These are phyloP conservation scores for Apodemia hepburni DNA, from an alignment of 2,888 invertebrate genomes.

Conservation along the genomic window DNA sequence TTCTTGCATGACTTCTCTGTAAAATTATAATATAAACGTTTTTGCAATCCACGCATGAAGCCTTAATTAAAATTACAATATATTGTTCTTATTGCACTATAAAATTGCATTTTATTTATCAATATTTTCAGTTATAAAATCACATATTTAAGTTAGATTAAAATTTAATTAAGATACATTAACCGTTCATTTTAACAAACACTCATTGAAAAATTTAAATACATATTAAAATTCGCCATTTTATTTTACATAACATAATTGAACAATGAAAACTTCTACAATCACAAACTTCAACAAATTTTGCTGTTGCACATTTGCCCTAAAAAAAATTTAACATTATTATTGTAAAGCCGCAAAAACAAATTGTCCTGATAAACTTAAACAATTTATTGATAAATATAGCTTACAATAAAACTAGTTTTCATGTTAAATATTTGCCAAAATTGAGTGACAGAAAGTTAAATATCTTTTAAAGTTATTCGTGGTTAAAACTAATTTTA, in stretches of 20 bases:
- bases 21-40: not conserved
- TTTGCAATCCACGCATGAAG: not conserved
- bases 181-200: not conserved
- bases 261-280: conserved; percentile 1
- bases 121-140: conserved; percentile 4
- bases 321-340: not conserved
- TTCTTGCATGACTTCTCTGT: not conserved
- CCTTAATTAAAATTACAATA: conserved; percentile 4
- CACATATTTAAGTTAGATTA: not conserved
- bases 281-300: conserved; percentile 1
- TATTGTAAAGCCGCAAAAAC: not conserved
- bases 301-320: not conserved
- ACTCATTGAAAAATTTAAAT: not conserved
- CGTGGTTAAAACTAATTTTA: not conserved
- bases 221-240: not conserved
- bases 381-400: not conserved
- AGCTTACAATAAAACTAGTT: not conserved
- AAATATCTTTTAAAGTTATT: not conserved
- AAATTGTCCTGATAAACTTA: not conserved
- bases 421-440: not conserved
- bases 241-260: not conserved
- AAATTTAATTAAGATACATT: not conserved
- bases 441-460: not conserved
- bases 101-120: not conserved
- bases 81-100: not conserved